A percentile compares a stretch with the other conserved stretches of the same genome.
Conservation (phyloP, 1,140 invertebrate species). For the Vanessa tameamea region DNA sequence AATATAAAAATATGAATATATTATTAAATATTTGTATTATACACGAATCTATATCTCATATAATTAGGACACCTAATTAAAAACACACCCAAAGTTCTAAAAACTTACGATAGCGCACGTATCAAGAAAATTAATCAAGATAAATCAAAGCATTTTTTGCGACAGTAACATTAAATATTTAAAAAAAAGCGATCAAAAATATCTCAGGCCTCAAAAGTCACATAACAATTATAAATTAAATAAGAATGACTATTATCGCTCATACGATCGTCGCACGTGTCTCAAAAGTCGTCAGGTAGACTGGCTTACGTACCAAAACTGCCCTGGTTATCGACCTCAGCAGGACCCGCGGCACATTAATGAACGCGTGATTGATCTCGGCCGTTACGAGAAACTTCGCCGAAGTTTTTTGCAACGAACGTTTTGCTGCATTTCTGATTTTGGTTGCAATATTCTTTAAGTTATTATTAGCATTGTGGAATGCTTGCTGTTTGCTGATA, state of each 20-base stretch:
- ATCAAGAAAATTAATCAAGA: too few relatives aligned
- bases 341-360: conserved; percentile 41
- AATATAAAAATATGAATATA: too few relatives aligned
- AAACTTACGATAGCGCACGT: too few relatives aligned
- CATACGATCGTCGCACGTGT: conserved; percentile 15
- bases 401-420: conserved; percentile 14
- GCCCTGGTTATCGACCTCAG: conserved; percentile 64
- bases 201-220: background rate
- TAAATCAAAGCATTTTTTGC: too few relatives aligned
- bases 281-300: conserved; percentile 33
- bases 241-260: conserved; percentile 16
- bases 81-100: too few relatives aligned
- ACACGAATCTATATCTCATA: too few relatives aligned
- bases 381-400: conserved; percentile 39
- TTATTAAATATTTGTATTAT: too few relatives aligned
- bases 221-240: background rate
- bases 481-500: conserved; percentile 8
- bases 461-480: conserved; percentile 21
- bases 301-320: conserved; percentile 45
- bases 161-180: too few relatives aligned
- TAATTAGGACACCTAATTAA: too few relatives aligned
- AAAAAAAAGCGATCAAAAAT: too few relatives aligned
- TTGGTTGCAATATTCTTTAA: conserved; percentile 13
- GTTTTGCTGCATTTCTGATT: conserved; percentile 24
- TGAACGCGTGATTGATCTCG: conserved; percentile 50